Base-by-base conservation (phyloP, 2,797 vertebrate genomes). In the Hapalemur alaotrensis region DNA sequence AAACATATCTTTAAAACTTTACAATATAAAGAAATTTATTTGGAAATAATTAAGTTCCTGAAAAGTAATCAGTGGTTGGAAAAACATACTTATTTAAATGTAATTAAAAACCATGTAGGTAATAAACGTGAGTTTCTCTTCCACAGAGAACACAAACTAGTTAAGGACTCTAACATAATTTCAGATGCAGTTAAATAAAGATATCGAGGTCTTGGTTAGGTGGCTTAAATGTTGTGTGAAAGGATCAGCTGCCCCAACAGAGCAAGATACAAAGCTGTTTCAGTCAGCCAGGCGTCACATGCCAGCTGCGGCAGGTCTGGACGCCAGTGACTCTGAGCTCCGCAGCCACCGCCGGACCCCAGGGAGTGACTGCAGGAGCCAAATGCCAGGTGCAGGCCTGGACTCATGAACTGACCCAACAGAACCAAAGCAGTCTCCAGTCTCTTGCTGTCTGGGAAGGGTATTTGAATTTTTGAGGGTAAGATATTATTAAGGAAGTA, bases 41-140 rank as follows among this genome's bases (percentile, higher is more conserved):
- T 87, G 95, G 95, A 95, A 97, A 96, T 84, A 95, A 94, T 95
- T 92, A 91, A 91, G 83, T 98, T 98, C 70, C 94, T 97, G 92
- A 98, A 97, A 97, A 97, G 96, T 23, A 97, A 95, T 94, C 96
- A 98, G 95, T 75, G 97, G 96, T 7, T 98, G 97, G 93, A 97
- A 97, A 98, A 98, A 93, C 96, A 97, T 95, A 91, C 95, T 65
- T 63, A 96, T 76, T 78, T 96, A 94, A 98, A 96, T 89, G 96
- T 65, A 50, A 63, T 89, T 46, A 67, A 75, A 87, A 57, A 82
- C 86, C 93, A 41, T 10, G 48, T 7, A 94, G 96, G 95, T 97
- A 98, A 43, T 22, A 28, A 84, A 87, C 92, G 23, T 7, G 91
- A 83, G 10, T 70, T 79, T 84, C 86, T 80, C 43, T 23, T 82